Base-by-base conservation (phyloP, 2,888 invertebrate species). In the Tetragonisca angustula region DNA sequence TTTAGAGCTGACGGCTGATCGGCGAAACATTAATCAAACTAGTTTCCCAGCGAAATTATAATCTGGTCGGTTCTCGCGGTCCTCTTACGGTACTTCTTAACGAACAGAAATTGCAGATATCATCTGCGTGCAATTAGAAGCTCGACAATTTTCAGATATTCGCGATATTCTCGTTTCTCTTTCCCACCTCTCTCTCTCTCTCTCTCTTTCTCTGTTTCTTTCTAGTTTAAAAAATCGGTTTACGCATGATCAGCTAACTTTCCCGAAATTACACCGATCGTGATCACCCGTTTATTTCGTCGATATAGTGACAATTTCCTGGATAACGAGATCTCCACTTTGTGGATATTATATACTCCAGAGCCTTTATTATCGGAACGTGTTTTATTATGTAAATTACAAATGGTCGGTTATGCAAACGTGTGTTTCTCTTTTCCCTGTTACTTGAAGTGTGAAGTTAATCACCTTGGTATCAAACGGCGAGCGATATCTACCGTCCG, bases 1-100 rank as follows among this genome's bases (percentile, higher is more conserved):
- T 79, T 83, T 65, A 76, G 74, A 85, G 78, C 79, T 89, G 85
- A 89, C 88, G 70, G 78, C 87, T 32, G 82, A 85, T 89, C 81
- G 85, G 59, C 75, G 52, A 64, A 43, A 62, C 77, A 90, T 89
- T 88, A 86, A 89, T 89, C 88, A 89, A 90, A 87, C 90, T 79
- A 88, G 88, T 88, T 88, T 77, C 67, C n/a, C 61, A 67, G 74
- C 56, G 75, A 86, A 79, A 79, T 86, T 79, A 67, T 73, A 83
- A 83, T 68, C 32, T 72, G 72, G 68, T 43, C 71, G 50, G 70
- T 21, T 61, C 65, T 36, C 49, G 70, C 52, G 50, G 32, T 17
- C n/a, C 24, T 17, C 67, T 36, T 49, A 17, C 69, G 64, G 43
- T 54, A 62, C 24, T 71, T 24, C n/a, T 36, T n/a, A 24, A 24